Base-by-base conservation (phyloP, 2,113 vertebrate species). In the Crotalus viridis region DNA sequence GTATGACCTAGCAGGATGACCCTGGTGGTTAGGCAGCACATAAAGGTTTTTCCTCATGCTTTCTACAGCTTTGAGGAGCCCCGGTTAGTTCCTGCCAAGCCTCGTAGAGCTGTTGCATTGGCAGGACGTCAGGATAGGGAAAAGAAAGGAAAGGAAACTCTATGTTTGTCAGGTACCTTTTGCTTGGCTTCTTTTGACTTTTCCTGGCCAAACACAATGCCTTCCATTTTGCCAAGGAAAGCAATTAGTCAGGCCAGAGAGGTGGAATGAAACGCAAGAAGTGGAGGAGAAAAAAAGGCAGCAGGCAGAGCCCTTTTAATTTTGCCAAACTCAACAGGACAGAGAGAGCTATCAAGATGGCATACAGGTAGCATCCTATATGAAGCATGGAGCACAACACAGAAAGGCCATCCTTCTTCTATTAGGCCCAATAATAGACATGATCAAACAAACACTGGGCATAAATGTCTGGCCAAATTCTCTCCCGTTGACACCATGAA, bases 1-100 rank as follows among this genome's bases (percentile, higher is more conserved):
- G 90, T 98, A 98, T 81, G 98, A 99, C 95, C 99, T 99, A 93
- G 1, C 15, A 1, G n/a, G 64, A 85, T 33, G 24, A 90, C 28
- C n/a, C 0, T 52, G 13, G 26, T 13, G 10, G 56, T 2, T 0
- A 17, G 12, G 9, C 15, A 3, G 4, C 48, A 61, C 7, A 2
- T 39, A 86, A 43, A 21, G 26, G 1, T 9, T 51, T 17, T 10
- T 5, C 5, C 33, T 43, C 10, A 19, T 12, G 15, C 10, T 7
- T n/a, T 55, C 43, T 56, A 2, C 0, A 26, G 17, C 21, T 57
- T n/a, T 1, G 9, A 51, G 86, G 9, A 17, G 4, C 8, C 54
- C 9, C 2, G 4, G 15, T 48, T 1, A 0, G 15, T 46, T 19
- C 13, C 5, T 33, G n/a, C 48, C 48, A 55, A 26, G 3, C 85